Evolutionary conservation across 2,113 vertebrate species (phyloP).

Genomic region (Oryzias javanicus): DNA sequence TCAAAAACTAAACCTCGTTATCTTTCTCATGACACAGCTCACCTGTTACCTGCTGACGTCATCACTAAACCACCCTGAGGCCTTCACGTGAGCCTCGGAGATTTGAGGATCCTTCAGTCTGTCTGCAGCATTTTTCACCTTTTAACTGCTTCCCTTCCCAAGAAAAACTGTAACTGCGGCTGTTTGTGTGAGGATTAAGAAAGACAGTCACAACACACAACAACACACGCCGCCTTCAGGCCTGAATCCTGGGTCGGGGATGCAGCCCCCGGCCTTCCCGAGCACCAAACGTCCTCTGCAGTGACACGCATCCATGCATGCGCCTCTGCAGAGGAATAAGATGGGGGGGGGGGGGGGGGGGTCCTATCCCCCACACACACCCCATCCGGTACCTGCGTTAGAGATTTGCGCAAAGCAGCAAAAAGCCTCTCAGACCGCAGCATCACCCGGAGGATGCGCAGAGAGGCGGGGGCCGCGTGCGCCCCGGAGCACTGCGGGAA

Average conservation of each 20-base stretch:
- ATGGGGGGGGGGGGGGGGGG: background rate
- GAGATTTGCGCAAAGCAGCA: conserved; percentile 76
- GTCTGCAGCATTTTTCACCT: no score
- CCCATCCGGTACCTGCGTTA: conserved; percentile 16
- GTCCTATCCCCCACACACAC: background rate
- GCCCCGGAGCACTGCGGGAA: no score
- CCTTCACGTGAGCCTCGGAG: no score
- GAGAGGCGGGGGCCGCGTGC: conserved; percentile 32
- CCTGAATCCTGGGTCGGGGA: background rate
- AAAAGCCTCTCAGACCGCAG: conserved; percentile 68
- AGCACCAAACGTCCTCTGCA: conserved; percentile 50
- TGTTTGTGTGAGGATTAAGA: no score
- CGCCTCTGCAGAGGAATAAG: conserved; percentile 37
- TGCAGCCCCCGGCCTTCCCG: background rate
- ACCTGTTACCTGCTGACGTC: no score
- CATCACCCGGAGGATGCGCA: conserved; percentile 64
- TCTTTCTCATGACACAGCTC: no score
- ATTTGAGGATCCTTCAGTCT: no score
- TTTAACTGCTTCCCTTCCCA: no score
- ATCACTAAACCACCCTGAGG: no score
- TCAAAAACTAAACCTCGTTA: no score
- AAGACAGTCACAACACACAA: no score
- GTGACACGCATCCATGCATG: conserved; percentile 21
- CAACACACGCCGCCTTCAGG: background rate
- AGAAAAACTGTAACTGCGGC: no score